These are phyloP conservation scores for Drosophila neotestacea DNA, from an alignment of 2,888 invertebrate genomes.

Conservation along the genomic window DNA sequence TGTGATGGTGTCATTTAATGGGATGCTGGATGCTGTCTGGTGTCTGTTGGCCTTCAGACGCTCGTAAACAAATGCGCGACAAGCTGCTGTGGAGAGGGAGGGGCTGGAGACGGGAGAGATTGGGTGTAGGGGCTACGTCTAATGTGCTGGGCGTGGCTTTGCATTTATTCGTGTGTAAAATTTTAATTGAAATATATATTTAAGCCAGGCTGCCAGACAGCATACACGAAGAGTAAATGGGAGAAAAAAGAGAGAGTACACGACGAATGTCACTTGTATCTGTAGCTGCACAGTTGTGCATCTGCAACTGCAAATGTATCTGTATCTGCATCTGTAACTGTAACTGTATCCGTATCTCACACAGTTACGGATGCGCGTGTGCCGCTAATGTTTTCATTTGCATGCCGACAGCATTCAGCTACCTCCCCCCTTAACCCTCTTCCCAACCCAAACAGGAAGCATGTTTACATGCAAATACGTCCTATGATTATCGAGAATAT, in stretches of 20 bases:
- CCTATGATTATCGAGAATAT: conserved; percentile 67
- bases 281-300: conserved; percentile 30
- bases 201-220: conserved; percentile 50
- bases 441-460: conserved; percentile 44
- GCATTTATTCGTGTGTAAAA: conserved; percentile 78
- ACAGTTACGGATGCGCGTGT: conserved; percentile 57
- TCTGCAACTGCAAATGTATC: conserved; percentile 40
- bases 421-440: neutral
- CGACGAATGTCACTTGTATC: conserved; percentile 59
- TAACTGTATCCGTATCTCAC: conserved; percentile 33
- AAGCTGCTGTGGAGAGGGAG: conserved; percentile 40
- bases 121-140: conserved; percentile 32
- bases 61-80: conserved; percentile 69
- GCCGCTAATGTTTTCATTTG: conserved; percentile 78
- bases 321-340: conserved; percentile 30
- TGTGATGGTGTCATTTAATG: conserved; percentile 16
- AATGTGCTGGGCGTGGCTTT: conserved; percentile 74
- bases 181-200: conserved; percentile 80
- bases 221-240: neutral
- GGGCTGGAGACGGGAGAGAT: neutral
- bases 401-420: conserved; percentile 60
- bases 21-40: conserved; percentile 2
- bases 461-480: conserved; percentile 74
- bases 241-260: neutral
- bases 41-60: conserved; percentile 70